Evolutionary conservation across 2,888 invertebrate genomes (phyloP).

Genomic region (Copidosoma aretas): DNA sequence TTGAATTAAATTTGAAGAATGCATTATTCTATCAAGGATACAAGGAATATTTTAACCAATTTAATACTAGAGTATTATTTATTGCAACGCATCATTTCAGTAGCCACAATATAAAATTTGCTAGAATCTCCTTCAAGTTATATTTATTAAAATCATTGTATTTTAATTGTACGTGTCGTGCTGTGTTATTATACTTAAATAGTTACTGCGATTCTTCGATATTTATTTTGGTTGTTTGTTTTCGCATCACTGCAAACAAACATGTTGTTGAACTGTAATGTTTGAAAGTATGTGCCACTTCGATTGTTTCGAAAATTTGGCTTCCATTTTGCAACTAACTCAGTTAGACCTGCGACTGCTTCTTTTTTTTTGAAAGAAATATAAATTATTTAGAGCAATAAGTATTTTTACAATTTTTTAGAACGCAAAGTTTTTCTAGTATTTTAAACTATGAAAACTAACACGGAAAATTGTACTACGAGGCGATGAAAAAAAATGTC

Average conservation of each 20-base stretch:
- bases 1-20: too few species aligned
- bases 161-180: not conserved
- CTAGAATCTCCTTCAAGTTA: not conserved
- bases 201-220: not conserved
- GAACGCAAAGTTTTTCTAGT: not conserved
- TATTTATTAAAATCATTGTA: not conserved
- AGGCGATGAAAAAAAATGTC: not conserved
- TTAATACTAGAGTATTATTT: too few species aligned
- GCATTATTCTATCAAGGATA: too few species aligned
- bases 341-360: conserved; percentile 9
- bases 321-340: conserved; percentile 26
- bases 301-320: conserved; percentile 18
- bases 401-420: conserved; percentile 28
- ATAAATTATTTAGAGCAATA: conserved; percentile 28
- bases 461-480: not conserved
- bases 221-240: not conserved
- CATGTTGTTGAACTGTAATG: not conserved
- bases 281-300: conserved; percentile 22
- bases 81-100: too few species aligned
- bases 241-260: not conserved
- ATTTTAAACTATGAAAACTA: not conserved
- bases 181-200: conserved; percentile 1
- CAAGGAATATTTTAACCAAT: too few species aligned
- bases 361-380: conserved; percentile 12
- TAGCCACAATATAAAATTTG: too few species aligned